phyloP scores from a whole-genome alignment of 2,888 invertebrate species.

The Diplazon laetatorius region DNA sequence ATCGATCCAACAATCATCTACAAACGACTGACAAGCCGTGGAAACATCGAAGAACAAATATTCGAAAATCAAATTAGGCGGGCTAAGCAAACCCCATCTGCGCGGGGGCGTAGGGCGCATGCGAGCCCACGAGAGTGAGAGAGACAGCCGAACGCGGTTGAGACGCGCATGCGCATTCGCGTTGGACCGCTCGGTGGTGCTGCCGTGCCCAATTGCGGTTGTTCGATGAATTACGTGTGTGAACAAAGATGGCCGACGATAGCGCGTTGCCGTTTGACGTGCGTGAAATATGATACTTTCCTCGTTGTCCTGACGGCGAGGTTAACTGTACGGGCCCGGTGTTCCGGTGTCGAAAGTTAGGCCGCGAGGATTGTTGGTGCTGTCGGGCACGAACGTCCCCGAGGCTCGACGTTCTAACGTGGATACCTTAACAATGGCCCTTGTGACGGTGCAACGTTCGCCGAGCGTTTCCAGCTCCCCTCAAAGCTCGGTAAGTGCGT shows the following conservation, averaged over 20 bases:
- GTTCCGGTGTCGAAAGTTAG: constrained; percentile 66
- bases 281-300: constrained; percentile 79
- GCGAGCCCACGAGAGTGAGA: too few relatives aligned
- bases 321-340: constrained; percentile 73
- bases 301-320: constrained; percentile 74
- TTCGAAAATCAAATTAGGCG: too few relatives aligned
- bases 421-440: constrained; percentile 84
- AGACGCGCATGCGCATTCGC: background rate
- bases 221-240: constrained; percentile 72
- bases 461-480: constrained; percentile 88
- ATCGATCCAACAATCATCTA: too few relatives aligned
- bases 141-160: too few relatives aligned
- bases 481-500: constrained; percentile 84
- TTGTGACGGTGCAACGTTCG: constrained; percentile 89
- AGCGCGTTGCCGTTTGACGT: constrained; percentile 79
- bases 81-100: too few relatives aligned
- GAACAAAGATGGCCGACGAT: constrained; percentile 82
- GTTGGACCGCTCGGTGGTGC: constrained; percentile 27
- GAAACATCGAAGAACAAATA: too few relatives aligned
- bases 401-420: constrained; percentile 62
- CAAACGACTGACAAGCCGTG: too few relatives aligned
- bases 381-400: constrained; percentile 50
- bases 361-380: constrained; percentile 69
- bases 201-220: constrained; percentile 28
- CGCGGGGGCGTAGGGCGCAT: too few relatives aligned